phyloP scores from a whole-genome alignment of 2,888 invertebrate species.

The Penaeus monodon region DNA sequence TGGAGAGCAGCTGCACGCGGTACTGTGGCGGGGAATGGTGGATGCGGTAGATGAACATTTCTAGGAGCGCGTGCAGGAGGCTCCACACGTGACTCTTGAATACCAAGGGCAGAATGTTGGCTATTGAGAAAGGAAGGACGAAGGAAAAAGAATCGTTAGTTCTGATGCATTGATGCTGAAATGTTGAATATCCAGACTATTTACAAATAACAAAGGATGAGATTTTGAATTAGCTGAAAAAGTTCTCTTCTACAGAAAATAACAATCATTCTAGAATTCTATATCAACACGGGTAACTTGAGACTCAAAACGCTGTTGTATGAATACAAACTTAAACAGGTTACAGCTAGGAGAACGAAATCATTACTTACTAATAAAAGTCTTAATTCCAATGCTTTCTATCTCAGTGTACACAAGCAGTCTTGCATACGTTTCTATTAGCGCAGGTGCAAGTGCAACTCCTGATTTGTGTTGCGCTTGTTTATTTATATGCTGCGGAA shows the following conservation, averaged over 20 bases:
- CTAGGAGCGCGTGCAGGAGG: conserved; percentile 92
- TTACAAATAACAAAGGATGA: too few relatives aligned
- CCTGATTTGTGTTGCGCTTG: conserved; percentile 86
- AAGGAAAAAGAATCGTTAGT: too few relatives aligned
- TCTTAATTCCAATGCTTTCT: conserved; percentile 95
- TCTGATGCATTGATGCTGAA: too few relatives aligned
- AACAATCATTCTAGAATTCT: too few relatives aligned
- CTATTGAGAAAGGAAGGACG: conserved; percentile 70
- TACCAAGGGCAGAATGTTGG: conserved; percentile 89
- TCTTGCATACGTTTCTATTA: conserved; percentile 94
- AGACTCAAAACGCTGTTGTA: too few relatives aligned
- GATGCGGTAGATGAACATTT: conserved; percentile 96
- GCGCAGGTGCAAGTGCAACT: conserved; percentile 86
- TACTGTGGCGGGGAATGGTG: conserved; percentile 98
- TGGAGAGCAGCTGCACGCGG: conserved; percentile 89
- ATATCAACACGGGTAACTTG: too few relatives aligned
- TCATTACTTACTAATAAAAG: conserved; percentile 83
- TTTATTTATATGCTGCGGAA: conserved; percentile 86
- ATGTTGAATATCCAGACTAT: too few relatives aligned
- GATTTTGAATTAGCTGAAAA: too few relatives aligned
- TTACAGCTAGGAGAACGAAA: too few relatives aligned
- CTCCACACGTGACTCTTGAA: conserved; percentile 95
- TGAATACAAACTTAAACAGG: too few relatives aligned
- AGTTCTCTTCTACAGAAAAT: too few relatives aligned
- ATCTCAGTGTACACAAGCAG: conserved; percentile 95